A percentile compares a stretch with the other conserved stretches of the same genome.
These are phyloP conservation scores for Yponomeuta evonymella DNA, from an alignment of 2,888 invertebrate genomes.

Conservation along the genomic window DNA sequence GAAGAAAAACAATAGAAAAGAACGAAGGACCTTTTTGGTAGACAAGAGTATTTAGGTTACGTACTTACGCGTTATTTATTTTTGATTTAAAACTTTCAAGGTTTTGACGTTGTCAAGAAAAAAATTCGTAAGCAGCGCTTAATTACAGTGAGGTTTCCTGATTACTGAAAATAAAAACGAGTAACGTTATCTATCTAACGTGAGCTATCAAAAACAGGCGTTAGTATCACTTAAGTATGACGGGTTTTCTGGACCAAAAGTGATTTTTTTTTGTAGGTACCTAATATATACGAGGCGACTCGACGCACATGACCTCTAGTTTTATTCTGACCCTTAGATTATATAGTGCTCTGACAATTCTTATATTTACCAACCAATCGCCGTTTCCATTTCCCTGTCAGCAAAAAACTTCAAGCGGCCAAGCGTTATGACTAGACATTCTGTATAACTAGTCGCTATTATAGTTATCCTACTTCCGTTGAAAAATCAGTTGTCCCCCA, in stretches of 20 bases:
- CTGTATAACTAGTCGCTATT: constrained; percentile 31
- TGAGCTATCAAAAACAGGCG: neutral
- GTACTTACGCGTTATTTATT: neutral
- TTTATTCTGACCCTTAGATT: neutral
- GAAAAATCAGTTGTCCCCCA: constrained; percentile 61
- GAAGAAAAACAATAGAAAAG: too few species aligned
- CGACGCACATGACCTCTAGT: neutral
- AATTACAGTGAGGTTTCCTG: neutral
- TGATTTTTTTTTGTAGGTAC: neutral
- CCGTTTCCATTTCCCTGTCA: neutral
- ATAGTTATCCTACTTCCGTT: constrained; percentile 63
- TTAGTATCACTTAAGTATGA: neutral
- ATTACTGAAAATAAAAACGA: neutral
- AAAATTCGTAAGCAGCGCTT: neutral
- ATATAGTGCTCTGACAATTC: neutral
- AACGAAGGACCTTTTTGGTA: too few species aligned
- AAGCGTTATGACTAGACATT: constrained; percentile 12
- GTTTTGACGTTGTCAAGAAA: neutral
- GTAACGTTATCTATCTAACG: neutral
- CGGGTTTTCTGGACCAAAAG: neutral
- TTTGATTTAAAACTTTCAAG: neutral
- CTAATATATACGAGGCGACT: neutral
- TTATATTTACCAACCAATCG: neutral
- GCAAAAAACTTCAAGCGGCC: constrained; percentile 13
- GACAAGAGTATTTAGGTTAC: too few species aligned